Evolutionary conservation across 2,797 vertebrate genomes (phyloP).

Genomic region (Peromyscus eremicus): DNA sequence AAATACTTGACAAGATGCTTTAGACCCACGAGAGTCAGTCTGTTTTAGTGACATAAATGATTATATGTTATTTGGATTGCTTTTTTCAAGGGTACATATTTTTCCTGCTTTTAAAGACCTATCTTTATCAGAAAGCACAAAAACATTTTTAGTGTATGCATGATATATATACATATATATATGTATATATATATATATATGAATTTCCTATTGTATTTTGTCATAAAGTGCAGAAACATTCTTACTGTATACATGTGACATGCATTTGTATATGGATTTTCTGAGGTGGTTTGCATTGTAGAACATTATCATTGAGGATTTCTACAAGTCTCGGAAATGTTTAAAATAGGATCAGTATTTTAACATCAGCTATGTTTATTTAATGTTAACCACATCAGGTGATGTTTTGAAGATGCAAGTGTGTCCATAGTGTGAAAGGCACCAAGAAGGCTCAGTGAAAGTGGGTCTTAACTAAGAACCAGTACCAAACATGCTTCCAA

Average conservation of each 20-base stretch:
- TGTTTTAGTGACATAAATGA: conserved; percentile 25
- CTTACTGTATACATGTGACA: background rate
- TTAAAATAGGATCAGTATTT: conserved; percentile 33
- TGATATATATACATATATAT: too few relatives aligned
- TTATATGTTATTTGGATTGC: conserved; percentile 22
- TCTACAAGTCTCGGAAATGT: conserved; percentile 30
- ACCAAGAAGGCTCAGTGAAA: background rate
- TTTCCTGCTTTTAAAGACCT: background rate
- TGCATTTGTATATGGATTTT: background rate
- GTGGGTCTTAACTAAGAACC: background rate
- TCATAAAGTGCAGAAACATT: conserved; percentile 37
- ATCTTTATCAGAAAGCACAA: background rate
- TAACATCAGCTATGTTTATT: conserved; percentile 22
- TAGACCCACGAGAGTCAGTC: background rate
- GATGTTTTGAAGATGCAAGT: background rate
- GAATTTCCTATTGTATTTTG: background rate
- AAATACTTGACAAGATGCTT: conserved; percentile 50
- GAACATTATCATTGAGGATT: conserved; percentile 31
- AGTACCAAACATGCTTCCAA: background rate
- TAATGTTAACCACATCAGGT: background rate
- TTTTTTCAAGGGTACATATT: conserved; percentile 26
- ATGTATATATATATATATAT: background rate
- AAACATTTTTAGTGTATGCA: background rate
- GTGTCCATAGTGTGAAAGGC: background rate
- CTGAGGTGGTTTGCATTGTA: background rate